A percentile compares a stretch with the other conserved stretches of the same genome.
Conservation (phyloP, 1,140 invertebrate genomes). For the Drosophila kurseongensis region DNA sequence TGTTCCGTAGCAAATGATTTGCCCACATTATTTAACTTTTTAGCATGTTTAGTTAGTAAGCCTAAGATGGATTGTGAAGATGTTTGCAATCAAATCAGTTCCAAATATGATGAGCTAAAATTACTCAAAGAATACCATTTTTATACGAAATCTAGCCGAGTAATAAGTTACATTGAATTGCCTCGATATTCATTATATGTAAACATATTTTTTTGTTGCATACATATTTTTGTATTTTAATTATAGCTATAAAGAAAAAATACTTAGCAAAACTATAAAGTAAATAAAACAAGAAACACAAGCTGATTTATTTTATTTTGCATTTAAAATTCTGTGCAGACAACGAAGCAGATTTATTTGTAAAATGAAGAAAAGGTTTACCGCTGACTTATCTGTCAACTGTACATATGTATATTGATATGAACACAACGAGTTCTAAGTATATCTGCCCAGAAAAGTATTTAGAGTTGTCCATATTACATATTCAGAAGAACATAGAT, state of each 20-base stretch:
- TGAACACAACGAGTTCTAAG: slow-evolving; percentile 36
- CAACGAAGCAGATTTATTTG: slow-evolving; percentile 61
- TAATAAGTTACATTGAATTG: slow-evolving; percentile 41
- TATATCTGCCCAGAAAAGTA: slow-evolving; percentile 49
- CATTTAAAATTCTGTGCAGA: slow-evolving; percentile 62
- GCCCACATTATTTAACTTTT: slow-evolving; percentile 42
- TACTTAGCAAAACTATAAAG: slow-evolving; percentile 30
- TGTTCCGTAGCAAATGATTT: slow-evolving; percentile 29
- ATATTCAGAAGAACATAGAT: slow-evolving; percentile 49
- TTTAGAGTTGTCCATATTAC: slow-evolving; percentile 64
- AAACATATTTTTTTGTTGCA: slow-evolving; percentile 49
- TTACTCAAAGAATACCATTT: slow-evolving; percentile 66
- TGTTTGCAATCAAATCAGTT: slow-evolving; percentile 28
- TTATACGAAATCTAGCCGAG: slow-evolving; percentile 45
- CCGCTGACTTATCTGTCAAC: slow-evolving; percentile 54
- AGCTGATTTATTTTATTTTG: slow-evolving; percentile 50
- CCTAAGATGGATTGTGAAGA: slow-evolving; percentile 43
- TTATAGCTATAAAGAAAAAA: slow-evolving; percentile 44
- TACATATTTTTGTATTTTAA: slow-evolving; percentile 60
- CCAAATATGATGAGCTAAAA: slow-evolving; percentile 43
- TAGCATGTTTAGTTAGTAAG: slow-evolving; percentile 76
- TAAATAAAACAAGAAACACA: slow-evolving; percentile 30
- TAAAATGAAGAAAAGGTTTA: slow-evolving; percentile 34
- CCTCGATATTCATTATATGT: slow-evolving; percentile 58
- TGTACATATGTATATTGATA: slow-evolving; percentile 52